Percentiles rank a stretch among this genome's conserved stretches.
phyloP scores from a whole-genome alignment of 2,113 vertebrate genomes.

The Paradoxurus hermaphroditus region DNA sequence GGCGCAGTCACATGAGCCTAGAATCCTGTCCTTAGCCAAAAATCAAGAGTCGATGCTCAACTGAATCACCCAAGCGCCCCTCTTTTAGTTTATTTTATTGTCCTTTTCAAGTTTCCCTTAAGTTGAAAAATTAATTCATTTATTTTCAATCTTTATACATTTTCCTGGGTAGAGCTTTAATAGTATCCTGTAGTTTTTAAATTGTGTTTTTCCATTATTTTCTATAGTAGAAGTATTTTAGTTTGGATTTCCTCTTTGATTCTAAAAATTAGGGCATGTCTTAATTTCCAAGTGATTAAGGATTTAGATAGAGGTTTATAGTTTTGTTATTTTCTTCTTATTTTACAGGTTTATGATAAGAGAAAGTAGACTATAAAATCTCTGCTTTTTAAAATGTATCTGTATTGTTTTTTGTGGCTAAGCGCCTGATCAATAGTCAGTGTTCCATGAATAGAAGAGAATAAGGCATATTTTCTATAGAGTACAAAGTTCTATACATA shows the following conservation, averaged over 20 bases:
- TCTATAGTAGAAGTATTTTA: not conserved
- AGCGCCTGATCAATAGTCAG: not conserved
- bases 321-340: constrained; percentile 16
- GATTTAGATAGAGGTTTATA: not conserved
- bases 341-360: constrained; percentile 17
- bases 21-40: too few species aligned
- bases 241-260: constrained; percentile 37
- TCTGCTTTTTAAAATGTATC: not conserved
- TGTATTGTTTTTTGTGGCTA: not conserved
- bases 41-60: too few species aligned
- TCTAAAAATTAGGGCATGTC: not conserved
- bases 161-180: constrained; percentile 14
- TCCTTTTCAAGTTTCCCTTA: not conserved
- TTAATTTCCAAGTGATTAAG: constrained; percentile 18
- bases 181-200: not conserved
- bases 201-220: constrained; percentile 10
- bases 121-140: constrained; percentile 6
- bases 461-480: not conserved
- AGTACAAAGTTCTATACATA: not conserved
- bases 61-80: too few species aligned
- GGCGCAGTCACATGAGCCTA: too few species aligned
- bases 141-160: not conserved
- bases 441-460: not conserved
- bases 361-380: not conserved
- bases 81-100: constrained; percentile 12